phyloP scores from a whole-genome alignment of 2,797 vertebrate genomes.

The Tenualosa ilisha region DNA sequence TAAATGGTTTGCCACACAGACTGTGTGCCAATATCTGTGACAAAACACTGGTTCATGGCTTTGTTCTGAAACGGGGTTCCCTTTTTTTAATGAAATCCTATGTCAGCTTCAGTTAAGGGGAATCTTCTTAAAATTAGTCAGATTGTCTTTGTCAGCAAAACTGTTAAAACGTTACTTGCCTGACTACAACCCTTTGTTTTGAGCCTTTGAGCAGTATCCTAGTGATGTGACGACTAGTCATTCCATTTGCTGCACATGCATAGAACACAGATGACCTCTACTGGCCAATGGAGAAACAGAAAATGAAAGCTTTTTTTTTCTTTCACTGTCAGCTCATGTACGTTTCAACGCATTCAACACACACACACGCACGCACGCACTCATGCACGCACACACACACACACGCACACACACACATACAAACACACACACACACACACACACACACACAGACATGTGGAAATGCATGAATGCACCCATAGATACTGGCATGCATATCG shows the following conservation, averaged over 20 bases:
- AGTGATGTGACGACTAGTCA: neutral
- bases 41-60: neutral
- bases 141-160: neutral
- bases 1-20: neutral
- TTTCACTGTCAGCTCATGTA: neutral
- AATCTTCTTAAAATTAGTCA: too few relatives aligned
- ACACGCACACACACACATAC: too few relatives aligned
- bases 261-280: neutral
- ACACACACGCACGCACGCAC: neutral
- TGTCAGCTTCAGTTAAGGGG: neutral
- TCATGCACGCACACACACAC: neutral
- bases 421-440: too few relatives aligned
- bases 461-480: too few relatives aligned
- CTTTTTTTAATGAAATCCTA: neutral
- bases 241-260: neutral
- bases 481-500: too few relatives aligned
- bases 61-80: neutral
- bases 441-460: too few relatives aligned
- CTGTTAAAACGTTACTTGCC: neutral
- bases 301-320: neutral
- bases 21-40: neutral
- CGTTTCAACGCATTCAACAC: neutral
- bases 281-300: neutral
- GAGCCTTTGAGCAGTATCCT: neutral
- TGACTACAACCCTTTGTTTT: neutral